A percentile compares a stretch with the other conserved stretches of the same genome.
These are phyloP conservation scores for Drosophila eugracilis DNA, from an alignment of 1,140 invertebrate species.

Conservation along the genomic window DNA sequence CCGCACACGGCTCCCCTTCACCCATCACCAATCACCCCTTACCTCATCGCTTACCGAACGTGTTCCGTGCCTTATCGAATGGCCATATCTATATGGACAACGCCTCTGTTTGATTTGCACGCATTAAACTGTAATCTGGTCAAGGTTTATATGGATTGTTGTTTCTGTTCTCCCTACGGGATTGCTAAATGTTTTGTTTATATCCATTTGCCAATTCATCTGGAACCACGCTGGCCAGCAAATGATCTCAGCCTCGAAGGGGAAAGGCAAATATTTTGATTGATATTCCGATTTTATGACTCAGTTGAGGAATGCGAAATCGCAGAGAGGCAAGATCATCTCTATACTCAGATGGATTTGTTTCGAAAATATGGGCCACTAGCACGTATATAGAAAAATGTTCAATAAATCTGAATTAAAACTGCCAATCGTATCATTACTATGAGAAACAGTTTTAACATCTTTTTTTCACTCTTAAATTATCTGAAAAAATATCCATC, in stretches of 20 bases:
- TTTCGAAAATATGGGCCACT: neutral
- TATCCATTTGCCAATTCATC: conserved; percentile 33
- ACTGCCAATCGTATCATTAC: neutral
- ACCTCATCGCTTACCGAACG: conserved; percentile 5
- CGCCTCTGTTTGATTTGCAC: conserved; percentile 75
- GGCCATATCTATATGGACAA: conserved; percentile 58
- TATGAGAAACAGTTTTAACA: too few relatives aligned
- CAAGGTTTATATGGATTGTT: conserved; percentile 62
- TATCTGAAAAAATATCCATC: neutral
- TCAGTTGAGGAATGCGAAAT: conserved; percentile 28
- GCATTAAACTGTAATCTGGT: conserved; percentile 76
- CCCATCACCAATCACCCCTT: neutral
- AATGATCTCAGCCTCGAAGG: conserved; percentile 30
- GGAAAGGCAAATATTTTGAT: conserved; percentile 43
- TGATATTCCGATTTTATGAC: conserved; percentile 55
- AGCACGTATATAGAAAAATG: neutral
- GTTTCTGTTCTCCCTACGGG: conserved; percentile 17
- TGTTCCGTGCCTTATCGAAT: conserved; percentile 31
- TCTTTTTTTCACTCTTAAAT: neutral
- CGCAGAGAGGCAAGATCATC: conserved; percentile 16
- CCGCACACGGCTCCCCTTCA: conserved; percentile 36
- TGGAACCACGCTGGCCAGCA: conserved; percentile 9
- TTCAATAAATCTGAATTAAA: neutral
- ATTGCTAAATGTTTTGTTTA: conserved; percentile 62
- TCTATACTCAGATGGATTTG: conserved; percentile 1